These are phyloP conservation scores for Trilocha varians DNA, from an alignment of 2,888 invertebrate genomes.

Conservation along the genomic window DNA sequence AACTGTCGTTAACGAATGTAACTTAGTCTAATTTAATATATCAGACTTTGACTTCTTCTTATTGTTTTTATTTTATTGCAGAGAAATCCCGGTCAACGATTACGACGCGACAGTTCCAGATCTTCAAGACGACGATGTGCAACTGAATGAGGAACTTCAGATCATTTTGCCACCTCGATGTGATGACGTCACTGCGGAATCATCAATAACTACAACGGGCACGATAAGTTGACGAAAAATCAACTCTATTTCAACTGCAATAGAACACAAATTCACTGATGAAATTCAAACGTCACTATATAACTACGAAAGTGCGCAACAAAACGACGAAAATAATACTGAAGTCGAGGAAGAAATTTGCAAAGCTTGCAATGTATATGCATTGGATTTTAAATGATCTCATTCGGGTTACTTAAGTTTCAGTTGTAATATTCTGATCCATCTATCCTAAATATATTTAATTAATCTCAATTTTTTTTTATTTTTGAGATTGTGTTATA, in stretches of 20 bases:
- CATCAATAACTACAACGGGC: conserved; percentile 29
- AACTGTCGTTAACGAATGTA: too few relatives aligned
- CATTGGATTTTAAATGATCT: conserved; percentile 36
- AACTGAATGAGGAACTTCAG: conserved; percentile 52
- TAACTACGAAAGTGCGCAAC: conserved; percentile 24
- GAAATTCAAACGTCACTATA: conserved; percentile 18
- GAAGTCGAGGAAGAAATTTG: conserved; percentile 24
- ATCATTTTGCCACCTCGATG: conserved; percentile 58
- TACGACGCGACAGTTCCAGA: conserved; percentile 39
- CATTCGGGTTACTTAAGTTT: not conserved
- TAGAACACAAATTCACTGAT: conserved; percentile 14
- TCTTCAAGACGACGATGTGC: conserved; percentile 50
- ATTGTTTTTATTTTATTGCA: conserved; percentile 16
- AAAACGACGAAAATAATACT: conserved; percentile 26
- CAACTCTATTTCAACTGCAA: conserved; percentile 3
- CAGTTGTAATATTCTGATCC: not conserved
- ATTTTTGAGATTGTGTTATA: too few relatives aligned
- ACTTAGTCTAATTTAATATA: too few relatives aligned
- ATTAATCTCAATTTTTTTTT: too few relatives aligned
- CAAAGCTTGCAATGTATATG: conserved; percentile 34
- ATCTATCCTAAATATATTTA: not conserved
- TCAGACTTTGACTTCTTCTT: too few relatives aligned
- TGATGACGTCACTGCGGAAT: conserved; percentile 47
- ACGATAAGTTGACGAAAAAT: conserved; percentile 8
- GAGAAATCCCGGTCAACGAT: conserved; percentile 32